phyloP scores from a whole-genome alignment of 2,797 vertebrate genomes.

The Acipenser transmontanus region DNA sequence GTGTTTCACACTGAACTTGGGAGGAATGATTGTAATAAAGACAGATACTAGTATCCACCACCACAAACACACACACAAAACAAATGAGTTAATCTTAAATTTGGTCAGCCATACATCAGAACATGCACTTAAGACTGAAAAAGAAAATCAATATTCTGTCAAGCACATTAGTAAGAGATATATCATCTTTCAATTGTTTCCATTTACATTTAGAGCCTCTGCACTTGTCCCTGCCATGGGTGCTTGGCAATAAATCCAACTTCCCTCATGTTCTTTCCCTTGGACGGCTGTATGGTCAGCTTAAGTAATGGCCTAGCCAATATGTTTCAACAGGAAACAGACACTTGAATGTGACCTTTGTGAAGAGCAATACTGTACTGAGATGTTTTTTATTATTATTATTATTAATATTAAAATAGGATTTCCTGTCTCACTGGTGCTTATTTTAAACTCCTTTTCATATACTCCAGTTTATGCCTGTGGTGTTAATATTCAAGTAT shows the following conservation, averaged over 20 bases:
- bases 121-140: not conserved
- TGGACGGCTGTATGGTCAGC: slow-evolving; percentile 56
- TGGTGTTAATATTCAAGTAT: no score
- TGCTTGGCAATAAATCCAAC: slow-evolving; percentile 60
- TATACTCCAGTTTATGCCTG: no score
- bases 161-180: slow-evolving; percentile 2
- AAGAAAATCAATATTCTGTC: slow-evolving; percentile 8
- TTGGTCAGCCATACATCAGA: not conserved
- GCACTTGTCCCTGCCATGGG: slow-evolving; percentile 54
- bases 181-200: slow-evolving; percentile 13
- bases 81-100: not conserved
- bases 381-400: not conserved
- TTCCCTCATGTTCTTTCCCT: slow-evolving; percentile 47
- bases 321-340: not conserved
- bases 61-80: not conserved
- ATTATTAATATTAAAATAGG: not conserved
- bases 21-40: not conserved
- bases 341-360: not conserved
- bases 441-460: no score
- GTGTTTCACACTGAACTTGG: not conserved
- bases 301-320: slow-evolving; percentile 26
- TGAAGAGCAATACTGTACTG: slow-evolving; percentile 11
- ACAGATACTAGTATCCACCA: not conserved
- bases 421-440: no score
- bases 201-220: slow-evolving; percentile 48